Evolutionary conservation across 2,113 vertebrate species (phyloP).

Genomic region (Hypocryptadius cinnamomeus): DNA sequence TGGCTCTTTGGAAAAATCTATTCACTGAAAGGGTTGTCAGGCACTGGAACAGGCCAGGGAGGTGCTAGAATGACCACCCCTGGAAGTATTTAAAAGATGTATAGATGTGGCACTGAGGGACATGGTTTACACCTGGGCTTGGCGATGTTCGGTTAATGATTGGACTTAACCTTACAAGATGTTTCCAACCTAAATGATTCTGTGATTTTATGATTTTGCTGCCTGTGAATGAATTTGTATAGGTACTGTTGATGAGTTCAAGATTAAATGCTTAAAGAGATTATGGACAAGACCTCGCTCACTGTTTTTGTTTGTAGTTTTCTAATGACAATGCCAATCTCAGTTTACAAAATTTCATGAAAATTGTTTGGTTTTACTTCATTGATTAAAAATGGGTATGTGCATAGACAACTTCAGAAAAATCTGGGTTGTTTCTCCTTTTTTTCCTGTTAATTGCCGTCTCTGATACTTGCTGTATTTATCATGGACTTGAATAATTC

Average conservation of each 20-base stretch:
- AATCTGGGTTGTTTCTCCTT: neutral
- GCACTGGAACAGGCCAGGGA: neutral
- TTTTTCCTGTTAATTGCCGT: neutral
- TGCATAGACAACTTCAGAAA: neutral
- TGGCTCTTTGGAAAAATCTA: neutral
- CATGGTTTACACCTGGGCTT: neutral
- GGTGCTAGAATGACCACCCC: neutral
- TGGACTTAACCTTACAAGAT: neutral
- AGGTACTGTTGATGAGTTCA: neutral
- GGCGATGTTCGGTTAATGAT: neutral
- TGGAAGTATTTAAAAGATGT: neutral
- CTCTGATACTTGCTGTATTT: neutral
- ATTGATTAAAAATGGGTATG: neutral
- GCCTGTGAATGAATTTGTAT: neutral
- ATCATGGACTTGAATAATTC: neutral
- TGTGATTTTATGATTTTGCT: neutral
- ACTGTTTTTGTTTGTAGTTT: neutral
- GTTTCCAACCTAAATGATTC: neutral
- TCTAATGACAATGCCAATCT: neutral
- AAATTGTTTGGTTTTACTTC: neutral
- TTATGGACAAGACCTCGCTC: neutral
- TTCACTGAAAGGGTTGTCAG: neutral
- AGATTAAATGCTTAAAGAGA: neutral
- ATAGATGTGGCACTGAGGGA: neutral
- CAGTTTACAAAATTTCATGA: neutral